phyloP scores from a whole-genome alignment of 1,140 invertebrate species.

The Drosophila orosa region DNA sequence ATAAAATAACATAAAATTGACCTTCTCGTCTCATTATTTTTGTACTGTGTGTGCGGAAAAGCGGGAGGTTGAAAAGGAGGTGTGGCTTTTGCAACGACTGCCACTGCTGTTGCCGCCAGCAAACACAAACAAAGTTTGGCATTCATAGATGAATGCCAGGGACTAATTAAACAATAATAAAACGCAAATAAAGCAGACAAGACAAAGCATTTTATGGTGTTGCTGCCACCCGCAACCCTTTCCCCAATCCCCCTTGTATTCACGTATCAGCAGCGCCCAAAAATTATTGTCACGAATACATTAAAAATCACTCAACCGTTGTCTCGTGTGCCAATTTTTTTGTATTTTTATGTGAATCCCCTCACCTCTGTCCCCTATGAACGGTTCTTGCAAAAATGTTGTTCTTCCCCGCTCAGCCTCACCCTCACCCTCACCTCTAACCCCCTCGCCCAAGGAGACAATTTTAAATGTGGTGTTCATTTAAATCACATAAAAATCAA shows the following conservation, averaged over 20 bases:
- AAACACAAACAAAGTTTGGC: conserved; percentile 60
- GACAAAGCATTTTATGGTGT: conserved; percentile 68
- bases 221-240: conserved; percentile 14
- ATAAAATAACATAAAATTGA: not conserved
- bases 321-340: conserved; percentile 72
- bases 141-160: conserved; percentile 58
- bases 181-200: conserved; percentile 74
- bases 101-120: conserved; percentile 7
- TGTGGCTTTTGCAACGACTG: conserved; percentile 17
- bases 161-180: conserved; percentile 79
- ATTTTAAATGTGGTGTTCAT: conserved; percentile 58
- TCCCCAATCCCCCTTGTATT: not conserved
- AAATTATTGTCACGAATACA: conserved; percentile 79
- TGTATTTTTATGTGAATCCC: conserved; percentile 3
- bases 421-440: not conserved
- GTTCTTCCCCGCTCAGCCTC: not conserved
- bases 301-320: conserved; percentile 80
- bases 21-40: not conserved
- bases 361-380: not conserved
- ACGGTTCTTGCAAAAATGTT: conserved; percentile 39
- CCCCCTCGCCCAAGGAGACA: conserved; percentile 3
- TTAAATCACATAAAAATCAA: conserved; percentile 73
- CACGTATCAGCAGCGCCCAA: conserved; percentile 53
- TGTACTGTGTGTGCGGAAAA: not conserved
- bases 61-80: not conserved